Conservation (phyloP, 2,113 vertebrate genomes). For the Raja brachyura region DNA sequence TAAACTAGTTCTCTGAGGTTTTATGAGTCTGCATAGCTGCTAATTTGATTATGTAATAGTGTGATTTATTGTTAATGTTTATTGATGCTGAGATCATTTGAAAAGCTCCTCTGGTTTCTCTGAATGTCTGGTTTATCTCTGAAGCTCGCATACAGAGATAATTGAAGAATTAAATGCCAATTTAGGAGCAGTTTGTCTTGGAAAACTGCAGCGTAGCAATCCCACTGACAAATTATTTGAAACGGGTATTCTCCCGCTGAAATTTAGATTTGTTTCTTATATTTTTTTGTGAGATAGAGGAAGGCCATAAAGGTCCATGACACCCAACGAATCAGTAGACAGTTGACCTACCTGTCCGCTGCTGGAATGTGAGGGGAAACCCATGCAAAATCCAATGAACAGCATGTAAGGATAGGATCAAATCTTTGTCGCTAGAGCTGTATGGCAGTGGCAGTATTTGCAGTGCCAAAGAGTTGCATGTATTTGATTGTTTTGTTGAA, state of each 20-base stretch:
- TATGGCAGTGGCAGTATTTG: no score
- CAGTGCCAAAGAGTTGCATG: no score
- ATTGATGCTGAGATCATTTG: not conserved
- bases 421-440: no score
- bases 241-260: not conserved
- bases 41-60: not conserved
- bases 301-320: no score
- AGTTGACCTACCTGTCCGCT: no score
- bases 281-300: not conserved
- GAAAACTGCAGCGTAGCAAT: not conserved
- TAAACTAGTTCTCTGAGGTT: not conserved
- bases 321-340: no score
- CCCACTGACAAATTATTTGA: not conserved
- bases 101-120: not conserved
- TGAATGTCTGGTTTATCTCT: not conserved
- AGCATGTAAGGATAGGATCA: no score
- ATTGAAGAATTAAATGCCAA: not conserved
- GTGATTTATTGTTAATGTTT: not conserved
- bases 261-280: not conserved
- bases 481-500: not conserved
- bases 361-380: no score
- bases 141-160: not conserved
- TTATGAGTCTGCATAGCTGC: not conserved
- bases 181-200: not conserved
- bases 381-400: no score